Conservation (phyloP, 2,888 invertebrate genomes). For the Orchesella flavescens region DNA sequence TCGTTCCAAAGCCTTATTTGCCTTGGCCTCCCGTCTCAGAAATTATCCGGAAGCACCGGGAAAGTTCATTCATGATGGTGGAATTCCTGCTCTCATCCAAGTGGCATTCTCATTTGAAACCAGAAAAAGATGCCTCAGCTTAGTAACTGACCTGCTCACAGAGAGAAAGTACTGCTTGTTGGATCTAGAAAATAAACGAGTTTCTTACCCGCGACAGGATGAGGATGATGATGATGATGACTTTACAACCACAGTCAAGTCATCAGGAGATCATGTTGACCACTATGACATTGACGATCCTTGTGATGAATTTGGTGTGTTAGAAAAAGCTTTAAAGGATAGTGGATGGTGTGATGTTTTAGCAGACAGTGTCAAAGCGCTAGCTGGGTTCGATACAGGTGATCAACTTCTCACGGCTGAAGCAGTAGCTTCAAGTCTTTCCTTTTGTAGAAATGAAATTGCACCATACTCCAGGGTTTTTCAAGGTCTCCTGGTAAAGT, state of each 20-base stretch:
- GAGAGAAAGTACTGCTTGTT: conserved; percentile 65
- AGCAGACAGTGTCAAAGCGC: conserved; percentile 61
- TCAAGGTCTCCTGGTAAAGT: conserved; percentile 55
- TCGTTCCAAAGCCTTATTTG: conserved; percentile 67
- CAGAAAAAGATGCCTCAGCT: conserved; percentile 62
- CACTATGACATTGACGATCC: conserved; percentile 55
- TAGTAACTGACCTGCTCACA: conserved; percentile 67
- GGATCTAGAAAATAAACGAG: conserved; percentile 34
- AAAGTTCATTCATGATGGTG: conserved; percentile 69
- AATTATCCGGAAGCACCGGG: conserved; percentile 68
- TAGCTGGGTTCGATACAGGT: conserved; percentile 66
- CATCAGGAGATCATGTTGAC: conserved; percentile 35
- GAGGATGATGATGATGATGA: conserved; percentile 9
- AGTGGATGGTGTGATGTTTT: conserved; percentile 70
- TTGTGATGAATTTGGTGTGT: conserved; percentile 64
- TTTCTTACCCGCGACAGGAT: neutral
- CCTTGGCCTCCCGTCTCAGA: conserved; percentile 66
- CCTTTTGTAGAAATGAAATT: conserved; percentile 55
- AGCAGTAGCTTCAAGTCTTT: conserved; percentile 60
- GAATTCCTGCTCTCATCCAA: conserved; percentile 67
- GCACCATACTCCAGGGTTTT: conserved; percentile 28
- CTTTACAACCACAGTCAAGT: neutral
- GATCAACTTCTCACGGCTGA: conserved; percentile 68
- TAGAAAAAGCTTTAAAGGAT: conserved; percentile 60
- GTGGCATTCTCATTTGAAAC: conserved; percentile 68